These are phyloP conservation scores for Drosophila sp. DNA, from an alignment of 1,140 invertebrate species.

Conservation along the genomic window DNA sequence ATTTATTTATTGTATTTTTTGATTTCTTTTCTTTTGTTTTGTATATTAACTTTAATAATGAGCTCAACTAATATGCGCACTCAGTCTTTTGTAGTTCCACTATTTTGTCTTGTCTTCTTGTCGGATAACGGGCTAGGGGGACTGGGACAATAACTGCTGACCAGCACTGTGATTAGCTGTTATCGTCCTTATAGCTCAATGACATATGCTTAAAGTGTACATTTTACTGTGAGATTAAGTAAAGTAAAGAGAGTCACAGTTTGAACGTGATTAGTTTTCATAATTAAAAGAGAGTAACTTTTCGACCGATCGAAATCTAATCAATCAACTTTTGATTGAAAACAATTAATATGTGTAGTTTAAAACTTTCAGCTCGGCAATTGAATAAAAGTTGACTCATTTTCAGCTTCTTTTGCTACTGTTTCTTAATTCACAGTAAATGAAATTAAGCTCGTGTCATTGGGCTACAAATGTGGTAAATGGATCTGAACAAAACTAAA, in stretches of 20 bases:
- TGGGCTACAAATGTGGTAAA: conserved; percentile 13
- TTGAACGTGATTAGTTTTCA: not conserved
- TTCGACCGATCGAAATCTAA: no score
- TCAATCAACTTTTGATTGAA: not conserved
- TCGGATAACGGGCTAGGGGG: conserved; percentile 42
- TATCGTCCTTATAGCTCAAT: conserved; percentile 2
- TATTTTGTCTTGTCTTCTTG: conserved; percentile 77
- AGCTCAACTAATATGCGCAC: conserved; percentile 84
- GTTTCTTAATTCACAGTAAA: no score
- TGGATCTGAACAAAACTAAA: conserved; percentile 32
- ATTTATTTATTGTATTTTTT: no score
- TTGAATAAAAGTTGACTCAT: no score
- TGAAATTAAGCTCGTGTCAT: conserved; percentile 6
- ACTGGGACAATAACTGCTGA: conserved; percentile 26
- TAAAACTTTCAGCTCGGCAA: no score
- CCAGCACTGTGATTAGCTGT: conserved; percentile 29
- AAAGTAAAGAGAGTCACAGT: no score
- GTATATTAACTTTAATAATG: conserved; percentile 78
- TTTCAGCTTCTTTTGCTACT: no score
- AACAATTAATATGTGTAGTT: not conserved
- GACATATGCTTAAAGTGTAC: conserved; percentile 4
- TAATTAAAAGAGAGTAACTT: no score
- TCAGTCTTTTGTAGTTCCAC: conserved; percentile 83
- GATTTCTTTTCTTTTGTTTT: no score
- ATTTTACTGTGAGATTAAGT: no score